These are phyloP conservation scores for Tragelaphus imberbis DNA, from an alignment of 2,113 vertebrate species.

Conservation along the genomic window DNA sequence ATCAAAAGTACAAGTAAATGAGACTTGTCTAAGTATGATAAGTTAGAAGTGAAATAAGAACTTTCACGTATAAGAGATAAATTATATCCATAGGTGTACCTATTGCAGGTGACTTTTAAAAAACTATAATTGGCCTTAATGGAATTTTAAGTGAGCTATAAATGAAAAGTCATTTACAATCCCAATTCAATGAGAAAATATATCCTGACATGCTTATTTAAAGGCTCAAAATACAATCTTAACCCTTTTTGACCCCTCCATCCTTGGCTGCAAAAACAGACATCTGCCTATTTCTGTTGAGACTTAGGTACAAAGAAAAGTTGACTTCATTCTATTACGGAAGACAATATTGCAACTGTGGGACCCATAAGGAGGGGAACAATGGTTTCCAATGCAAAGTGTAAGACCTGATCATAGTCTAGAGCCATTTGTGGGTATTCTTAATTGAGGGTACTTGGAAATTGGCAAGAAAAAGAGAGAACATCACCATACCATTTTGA, in stretches of 20 bases:
- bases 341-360: not conserved
- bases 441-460: not conserved
- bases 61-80: not conserved
- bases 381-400: not conserved
- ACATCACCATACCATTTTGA: not conserved
- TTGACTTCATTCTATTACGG: not conserved
- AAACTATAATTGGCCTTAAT: not conserved
- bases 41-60: conserved; percentile 1
- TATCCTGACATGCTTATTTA: not conserved
- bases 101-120: not conserved
- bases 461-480: not conserved
- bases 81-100: not conserved
- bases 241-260: not conserved
- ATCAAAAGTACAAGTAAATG: not conserved
- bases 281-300: not conserved
- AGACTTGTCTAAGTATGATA: not conserved
- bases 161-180: not conserved
- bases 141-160: not conserved
- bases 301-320: not conserved
- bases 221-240: not conserved
- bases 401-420: not conserved
- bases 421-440: not conserved
- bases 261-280: not conserved
- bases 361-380: not conserved
- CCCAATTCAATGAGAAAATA: not conserved